Evolutionary conservation across 2,888 invertebrate genomes (phyloP).

Genomic region (Panopea generosa): DNA sequence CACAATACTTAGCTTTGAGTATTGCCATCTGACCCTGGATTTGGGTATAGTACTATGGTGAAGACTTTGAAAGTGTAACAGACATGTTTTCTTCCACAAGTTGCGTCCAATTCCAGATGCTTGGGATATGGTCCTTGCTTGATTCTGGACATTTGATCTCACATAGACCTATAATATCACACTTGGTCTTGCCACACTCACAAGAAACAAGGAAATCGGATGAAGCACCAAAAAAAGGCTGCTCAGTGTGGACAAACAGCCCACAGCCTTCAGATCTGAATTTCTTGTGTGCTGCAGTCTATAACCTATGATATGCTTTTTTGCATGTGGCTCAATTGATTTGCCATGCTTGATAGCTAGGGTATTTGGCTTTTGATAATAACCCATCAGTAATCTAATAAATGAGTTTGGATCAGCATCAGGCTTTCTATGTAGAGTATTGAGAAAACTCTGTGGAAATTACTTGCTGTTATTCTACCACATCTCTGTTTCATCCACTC

Average conservation of each 20-base stretch:
- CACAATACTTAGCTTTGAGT: constrained; percentile 12
- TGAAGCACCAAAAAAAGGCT: constrained; percentile 14
- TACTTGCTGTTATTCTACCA: constrained; percentile 18
- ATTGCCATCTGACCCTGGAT: constrained; percentile 30
- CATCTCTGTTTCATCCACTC: constrained; percentile 9
- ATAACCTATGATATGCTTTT: background rate
- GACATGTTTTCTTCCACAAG: constrained; percentile 1
- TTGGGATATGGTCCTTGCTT: constrained; percentile 8
- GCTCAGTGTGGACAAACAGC: background rate
- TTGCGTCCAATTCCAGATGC: background rate
- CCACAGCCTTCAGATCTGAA: constrained; percentile 8
- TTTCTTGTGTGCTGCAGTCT: too few species aligned
- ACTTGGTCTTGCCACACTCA: constrained; percentile 7
- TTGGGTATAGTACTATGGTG: constrained; percentile 4
- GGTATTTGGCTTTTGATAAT: background rate
- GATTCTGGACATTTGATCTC: constrained; percentile 22
- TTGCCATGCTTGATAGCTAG: constrained; percentile 17
- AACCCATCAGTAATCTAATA: constrained; percentile 5
- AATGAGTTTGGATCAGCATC: constrained; percentile 5
- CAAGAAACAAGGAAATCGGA: constrained; percentile 7
- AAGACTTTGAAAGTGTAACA: background rate
- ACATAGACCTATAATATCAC: constrained; percentile 17
- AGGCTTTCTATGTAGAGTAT: background rate
- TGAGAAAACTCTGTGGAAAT: constrained; percentile 6
- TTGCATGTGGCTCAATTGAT: constrained; percentile 20